Base-by-base conservation (phyloP, 2,113 vertebrate genomes). In the Dipodomys spectabilis region DNA sequence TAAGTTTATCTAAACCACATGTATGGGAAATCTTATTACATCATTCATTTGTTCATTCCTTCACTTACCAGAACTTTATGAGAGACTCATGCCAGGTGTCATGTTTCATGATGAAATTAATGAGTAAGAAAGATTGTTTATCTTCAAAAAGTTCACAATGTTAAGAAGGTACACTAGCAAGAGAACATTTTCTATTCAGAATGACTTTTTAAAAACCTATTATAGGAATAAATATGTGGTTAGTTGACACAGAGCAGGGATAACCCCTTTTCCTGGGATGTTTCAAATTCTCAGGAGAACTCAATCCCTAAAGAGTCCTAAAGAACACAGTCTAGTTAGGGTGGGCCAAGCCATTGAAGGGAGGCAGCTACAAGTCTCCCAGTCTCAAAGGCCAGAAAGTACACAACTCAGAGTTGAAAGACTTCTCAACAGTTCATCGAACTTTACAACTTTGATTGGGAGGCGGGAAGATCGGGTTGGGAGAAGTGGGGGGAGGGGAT, bases 171-270 rank as follows among this genome's bases (percentile, higher is more conserved):
- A 82, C n/a, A 30, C 22, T 64, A 72, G 27, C 18, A 87, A 32
- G 89, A 84, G 28, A 73, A 53, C 6, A 12, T 69, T 75, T 93
- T 77, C 25, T 81, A 57, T 81, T 77, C 69, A 92, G 30, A 91
- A 23, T 19, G 30, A 62, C 30, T 62, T 19, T 60, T 90, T 39
- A 39, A 39, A 80, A 57, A 79, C 30, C 60, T 71, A 79, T 39
- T 19, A 23, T 9, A 35, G 25, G 15, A 94, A 88, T 39, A 75
- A 83, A 20, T 22, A 35, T 20, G 13, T 60, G 5, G 6, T 72
- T 60, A 92, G 0, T 35, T 49, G 39, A 74, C 25, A n/a, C 28
- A 68, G 7, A 78, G 5, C n/a, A 65, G 19, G 28, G 57, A 93
- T 4, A 39, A 53, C 15, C 44, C 32, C 44, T 83, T 28, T 5